phyloP scores from a whole-genome alignment of 2,888 invertebrate genomes.

The Tipula helvola region DNA sequence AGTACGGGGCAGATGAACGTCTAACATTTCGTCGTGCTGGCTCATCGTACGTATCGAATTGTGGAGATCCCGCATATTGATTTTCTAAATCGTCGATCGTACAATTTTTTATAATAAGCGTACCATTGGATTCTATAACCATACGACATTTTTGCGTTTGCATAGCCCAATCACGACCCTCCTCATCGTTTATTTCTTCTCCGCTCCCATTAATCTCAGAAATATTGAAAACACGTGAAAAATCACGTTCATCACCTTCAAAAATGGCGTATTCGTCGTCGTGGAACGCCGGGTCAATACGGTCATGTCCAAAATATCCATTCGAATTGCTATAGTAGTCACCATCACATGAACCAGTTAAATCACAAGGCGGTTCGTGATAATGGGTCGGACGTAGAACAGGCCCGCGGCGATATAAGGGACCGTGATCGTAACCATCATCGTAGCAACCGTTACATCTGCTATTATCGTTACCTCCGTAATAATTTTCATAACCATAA shows the following conservation, averaged over 20 bases:
- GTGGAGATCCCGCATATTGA: slow-evolving; percentile 14
- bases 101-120: slow-evolving; percentile 16
- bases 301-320: slow-evolving; percentile 14
- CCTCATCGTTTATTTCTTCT: slow-evolving; percentile 6
- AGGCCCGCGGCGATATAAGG: slow-evolving; percentile 17
- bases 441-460: slow-evolving; percentile 17
- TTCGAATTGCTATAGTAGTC: slow-evolving; percentile 10
- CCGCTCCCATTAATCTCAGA: background rate
- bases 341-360: slow-evolving; percentile 14
- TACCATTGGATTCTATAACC: slow-evolving; percentile 14
- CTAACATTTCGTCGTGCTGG: background rate
- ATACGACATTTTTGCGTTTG: slow-evolving; percentile 15
- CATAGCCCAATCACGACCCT: slow-evolving; percentile 13
- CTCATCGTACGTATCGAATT: background rate
- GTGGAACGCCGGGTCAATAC: slow-evolving; percentile 11
- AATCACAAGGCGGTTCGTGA: slow-evolving; percentile 17
- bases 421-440: slow-evolving; percentile 17
- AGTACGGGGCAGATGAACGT: background rate
- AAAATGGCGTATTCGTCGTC: background rate
- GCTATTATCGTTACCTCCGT: slow-evolving; percentile 11
- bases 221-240: background rate
- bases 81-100: slow-evolving; percentile 14
- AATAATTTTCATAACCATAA: slow-evolving; percentile 13
- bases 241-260: background rate
- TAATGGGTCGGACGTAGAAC: slow-evolving; percentile 16